A percentile compares a stretch with the other conserved stretches of the same genome.
phyloP scores from a whole-genome alignment of 2,888 invertebrate genomes.

The Tenthredo distinguenda region DNA sequence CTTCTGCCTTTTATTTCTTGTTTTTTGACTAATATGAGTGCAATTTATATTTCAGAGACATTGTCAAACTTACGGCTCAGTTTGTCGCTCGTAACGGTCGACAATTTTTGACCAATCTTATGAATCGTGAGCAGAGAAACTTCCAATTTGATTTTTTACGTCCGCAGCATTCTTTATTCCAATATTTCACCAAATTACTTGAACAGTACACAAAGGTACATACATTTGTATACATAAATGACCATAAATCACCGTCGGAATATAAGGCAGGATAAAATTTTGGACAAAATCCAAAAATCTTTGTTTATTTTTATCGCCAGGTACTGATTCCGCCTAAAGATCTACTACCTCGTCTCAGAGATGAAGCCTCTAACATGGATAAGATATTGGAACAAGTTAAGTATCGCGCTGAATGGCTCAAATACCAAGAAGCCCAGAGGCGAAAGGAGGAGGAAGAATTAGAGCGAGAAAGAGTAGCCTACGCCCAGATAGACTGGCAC shows the following conservation, averaged over 20 bases:
- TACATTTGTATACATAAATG: background rate
- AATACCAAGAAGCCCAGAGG: conserved; percentile 95
- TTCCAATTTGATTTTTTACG: conserved; percentile 99
- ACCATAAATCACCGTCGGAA: background rate
- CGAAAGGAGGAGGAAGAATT: conserved; percentile 96
- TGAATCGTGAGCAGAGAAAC: conserved; percentile 98
- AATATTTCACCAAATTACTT: conserved; percentile 97
- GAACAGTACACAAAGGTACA: conserved; percentile 98
- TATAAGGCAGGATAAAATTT: background rate
- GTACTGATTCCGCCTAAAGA: conserved; percentile 97
- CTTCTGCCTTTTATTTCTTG: conserved; percentile 35
- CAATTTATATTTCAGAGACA: conserved; percentile 84
- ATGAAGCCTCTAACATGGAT: conserved; percentile 86
- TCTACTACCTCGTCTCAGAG: conserved; percentile 87
- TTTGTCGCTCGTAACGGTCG: conserved; percentile 99
- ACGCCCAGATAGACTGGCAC: conserved; percentile 99
- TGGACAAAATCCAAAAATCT: background rate
- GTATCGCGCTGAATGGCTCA: conserved; percentile 97
- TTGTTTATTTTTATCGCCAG: conserved; percentile 66
- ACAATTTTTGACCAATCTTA: conserved; percentile 97
- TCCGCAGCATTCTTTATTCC: conserved; percentile 98
- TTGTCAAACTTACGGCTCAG: conserved; percentile 98
- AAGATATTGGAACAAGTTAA: conserved; percentile 92
- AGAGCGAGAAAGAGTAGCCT: conserved; percentile 96
- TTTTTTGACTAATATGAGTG: background rate